phyloP scores from a whole-genome alignment of 2,113 vertebrate genomes.

The Gallinago paraguaiae region DNA sequence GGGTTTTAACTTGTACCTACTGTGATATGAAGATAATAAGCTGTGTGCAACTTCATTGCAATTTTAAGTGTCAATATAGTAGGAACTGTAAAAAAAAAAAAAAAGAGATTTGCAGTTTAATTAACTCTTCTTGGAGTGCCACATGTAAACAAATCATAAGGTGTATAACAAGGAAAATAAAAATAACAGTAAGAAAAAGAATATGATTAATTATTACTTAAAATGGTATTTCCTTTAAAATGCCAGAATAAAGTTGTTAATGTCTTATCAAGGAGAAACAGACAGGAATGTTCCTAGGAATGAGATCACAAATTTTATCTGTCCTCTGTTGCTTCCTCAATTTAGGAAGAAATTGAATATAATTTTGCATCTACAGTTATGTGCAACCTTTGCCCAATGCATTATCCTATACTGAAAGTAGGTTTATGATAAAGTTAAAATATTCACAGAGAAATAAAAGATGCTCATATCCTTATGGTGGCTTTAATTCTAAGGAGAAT shows the following conservation, averaged over 20 bases:
- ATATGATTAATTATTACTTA: background rate
- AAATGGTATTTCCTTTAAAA: background rate
- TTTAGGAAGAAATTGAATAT: conserved; percentile 3
- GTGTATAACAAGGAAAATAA: background rate
- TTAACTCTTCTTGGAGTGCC: background rate
- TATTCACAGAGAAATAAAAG: background rate
- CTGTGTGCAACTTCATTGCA: background rate
- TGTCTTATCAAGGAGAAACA: background rate
- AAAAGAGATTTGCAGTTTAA: background rate
- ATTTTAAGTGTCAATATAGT: background rate
- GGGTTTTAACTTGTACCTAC: background rate
- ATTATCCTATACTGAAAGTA: background rate
- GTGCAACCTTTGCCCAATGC: background rate
- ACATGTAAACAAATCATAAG: background rate
- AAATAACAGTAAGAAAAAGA: background rate
- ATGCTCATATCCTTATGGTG: background rate
- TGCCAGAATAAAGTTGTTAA: background rate
- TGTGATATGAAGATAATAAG: background rate
- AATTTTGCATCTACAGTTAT: background rate
- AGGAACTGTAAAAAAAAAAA: background rate
- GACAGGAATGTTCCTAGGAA: background rate
- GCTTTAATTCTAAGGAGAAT: background rate
- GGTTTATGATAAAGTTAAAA: background rate
- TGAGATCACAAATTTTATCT: background rate
- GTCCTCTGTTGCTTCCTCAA: background rate